phyloP scores from a whole-genome alignment of 2,797 vertebrate genomes.

The Dromococcyx pavoninus region DNA sequence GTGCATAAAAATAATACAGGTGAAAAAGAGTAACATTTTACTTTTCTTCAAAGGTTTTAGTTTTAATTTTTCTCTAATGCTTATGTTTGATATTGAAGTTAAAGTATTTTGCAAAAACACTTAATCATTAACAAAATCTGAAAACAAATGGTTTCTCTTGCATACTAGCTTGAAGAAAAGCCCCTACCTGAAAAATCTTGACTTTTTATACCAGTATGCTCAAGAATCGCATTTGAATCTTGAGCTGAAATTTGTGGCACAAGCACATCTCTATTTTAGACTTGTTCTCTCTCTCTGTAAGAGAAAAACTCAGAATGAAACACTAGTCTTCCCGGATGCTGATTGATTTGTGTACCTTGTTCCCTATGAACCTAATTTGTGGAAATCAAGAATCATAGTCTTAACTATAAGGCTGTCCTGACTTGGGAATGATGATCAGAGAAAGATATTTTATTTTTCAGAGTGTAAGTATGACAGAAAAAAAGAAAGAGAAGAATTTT shows the following conservation, averaged over 20 bases:
- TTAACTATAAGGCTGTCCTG: not conserved
- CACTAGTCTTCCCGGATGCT: not conserved
- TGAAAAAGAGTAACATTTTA: not conserved
- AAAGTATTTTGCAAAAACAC: not conserved
- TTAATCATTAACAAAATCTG: not conserved
- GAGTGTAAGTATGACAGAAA: not conserved
- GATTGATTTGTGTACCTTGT: not conserved
- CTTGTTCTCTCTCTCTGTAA: not conserved
- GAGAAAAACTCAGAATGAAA: not conserved
- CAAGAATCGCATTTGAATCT: not conserved
- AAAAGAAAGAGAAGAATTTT: not conserved
- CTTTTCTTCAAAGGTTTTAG: not conserved
- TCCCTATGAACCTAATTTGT: not conserved
- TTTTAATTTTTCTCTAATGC: not conserved
- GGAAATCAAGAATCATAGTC: not conserved
- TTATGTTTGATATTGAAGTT: not conserved
- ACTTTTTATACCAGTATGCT: not conserved
- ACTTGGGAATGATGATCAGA: not conserved
- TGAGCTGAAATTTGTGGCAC: not conserved
- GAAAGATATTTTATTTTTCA: not conserved
- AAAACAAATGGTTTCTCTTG: not conserved
- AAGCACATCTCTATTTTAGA: not conserved
- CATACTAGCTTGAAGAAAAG: not conserved
- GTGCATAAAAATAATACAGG: not conserved
- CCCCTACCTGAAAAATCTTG: not conserved